Base-by-base conservation (phyloP, 2,888 invertebrate genomes). In the Entomobrya multifasciata region DNA sequence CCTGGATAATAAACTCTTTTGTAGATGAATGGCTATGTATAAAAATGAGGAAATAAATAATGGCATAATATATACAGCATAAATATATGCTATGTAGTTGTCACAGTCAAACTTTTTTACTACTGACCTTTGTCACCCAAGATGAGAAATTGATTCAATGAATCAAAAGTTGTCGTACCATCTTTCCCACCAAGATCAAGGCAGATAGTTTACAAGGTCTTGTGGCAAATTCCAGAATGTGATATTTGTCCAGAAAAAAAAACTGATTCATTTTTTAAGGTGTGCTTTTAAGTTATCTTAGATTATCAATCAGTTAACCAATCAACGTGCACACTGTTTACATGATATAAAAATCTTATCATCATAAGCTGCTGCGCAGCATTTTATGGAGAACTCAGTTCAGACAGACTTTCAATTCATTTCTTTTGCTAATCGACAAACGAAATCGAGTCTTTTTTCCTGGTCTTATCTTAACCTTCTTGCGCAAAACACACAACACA, bases 401-500 rank as follows among this genome's bases (percentile, higher is more conserved):
- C 36, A 67, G 20, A 67, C 67, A 67, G 44, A 20, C 44, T 67
- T 44, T 44, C 41, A 20, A 44, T 20, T 44, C 44, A 44, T 20
- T 20, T 11, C n/a, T 6, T 36, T 6, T 6, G 36, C 8, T 36
- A 36, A 36, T 36, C 36, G 36, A 15, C 62, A 55, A 80, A 70
- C 70, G 80, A 80, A 80, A 80, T 52, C 70, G 80, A 80, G 70
- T 52, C 30, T 70, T 80, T 80, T 80, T 70, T 70, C 70, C 70
- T 80, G 49, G 41, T 80, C 36, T n/a, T 62, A 67, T 25, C 22
- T 13, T 47, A 11, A 13, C 44, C n/a, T 67, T 13, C 25, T 72
- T 72, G 72, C 72, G 52, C 49, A 72, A 72, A 25, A 47, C 17
- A 52, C 6, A 47, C 11, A 6, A 65, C 20, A 27, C 25, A 49